Base-by-base conservation (phyloP, 1,140 invertebrate species). In the Anastrepha obliqua region DNA sequence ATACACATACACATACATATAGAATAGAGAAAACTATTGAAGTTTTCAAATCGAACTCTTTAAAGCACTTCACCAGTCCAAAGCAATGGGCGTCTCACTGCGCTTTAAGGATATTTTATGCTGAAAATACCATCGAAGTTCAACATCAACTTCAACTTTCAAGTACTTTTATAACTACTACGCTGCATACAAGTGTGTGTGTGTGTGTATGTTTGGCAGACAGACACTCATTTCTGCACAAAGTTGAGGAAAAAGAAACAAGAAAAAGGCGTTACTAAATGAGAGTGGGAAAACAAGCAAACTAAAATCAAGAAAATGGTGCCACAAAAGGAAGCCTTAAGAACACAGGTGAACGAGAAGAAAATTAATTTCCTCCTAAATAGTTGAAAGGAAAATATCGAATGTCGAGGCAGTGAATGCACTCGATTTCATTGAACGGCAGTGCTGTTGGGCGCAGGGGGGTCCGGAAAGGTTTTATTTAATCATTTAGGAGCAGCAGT, bases 351-450 rank as follows among this genome's bases (percentile, higher is more conserved):
- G 51, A 51, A 81, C 55, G 74, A 81, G 44, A 81, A 55, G 74
- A 81, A 81, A 81, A 81, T 81, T 81, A 81, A 81, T 81, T 81
- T 81, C 74, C 74, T 81, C 55, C 74, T 81, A 55, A 81, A 81
- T 81, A 81, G 47, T 81, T 81, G 74, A 81, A 81, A 81, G 74
- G 74, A 81, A 81, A 81, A 81, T 81, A 81, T 81, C 74, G 74
- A 81, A 81, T 81, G 51, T 81, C 74, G 74, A 20, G 20, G 74
- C 47, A 81, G 44, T 81, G 44, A 81, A 51, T 74, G 67, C 67
- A 74, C 67, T 74, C 67, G 67, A 44, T 47, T 29, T 55, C 51
- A 55, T 55, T 55, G 51, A 55, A 55, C 11, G 2, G 51, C 51
- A 47, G 15, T 15, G 67, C 67, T 29, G 60, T 67, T 39, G 78